Percentiles rank a stretch among this genome's conserved stretches.
These are phyloP conservation scores for Piliocolobus tephrosceles DNA, from an alignment of 2,113 vertebrate species.

Conservation along the genomic window DNA sequence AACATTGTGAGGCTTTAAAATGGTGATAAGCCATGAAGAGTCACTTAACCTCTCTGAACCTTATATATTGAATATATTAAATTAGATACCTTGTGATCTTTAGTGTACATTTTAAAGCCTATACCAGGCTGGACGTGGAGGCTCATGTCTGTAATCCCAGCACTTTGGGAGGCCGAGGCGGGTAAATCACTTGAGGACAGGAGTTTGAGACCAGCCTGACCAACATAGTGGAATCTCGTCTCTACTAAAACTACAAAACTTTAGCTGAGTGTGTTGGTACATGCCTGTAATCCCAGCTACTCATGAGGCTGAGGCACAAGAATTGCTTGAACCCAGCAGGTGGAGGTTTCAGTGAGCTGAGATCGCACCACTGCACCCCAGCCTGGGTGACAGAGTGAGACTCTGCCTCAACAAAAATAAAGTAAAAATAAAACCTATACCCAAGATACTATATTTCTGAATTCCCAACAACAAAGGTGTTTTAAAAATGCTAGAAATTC, in stretches of 20 bases:
- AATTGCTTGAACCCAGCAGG: no score
- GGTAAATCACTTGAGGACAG: neutral
- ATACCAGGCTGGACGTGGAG: neutral
- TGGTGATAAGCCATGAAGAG: neutral
- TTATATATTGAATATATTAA: neutral
- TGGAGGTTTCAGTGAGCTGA: no score
- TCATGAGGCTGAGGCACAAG: no score
- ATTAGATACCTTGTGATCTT: constrained; percentile 1
- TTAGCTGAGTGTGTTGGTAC: no score
- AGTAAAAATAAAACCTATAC: neutral
- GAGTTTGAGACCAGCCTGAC: no score
- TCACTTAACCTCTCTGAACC: neutral
- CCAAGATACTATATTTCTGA: neutral
- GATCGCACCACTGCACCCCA: no score
- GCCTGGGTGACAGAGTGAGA: no score
- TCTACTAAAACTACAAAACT: no score
- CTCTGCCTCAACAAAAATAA: no score
- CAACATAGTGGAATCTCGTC: no score
- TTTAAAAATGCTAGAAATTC: neutral
- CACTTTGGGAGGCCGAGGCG: neutral
- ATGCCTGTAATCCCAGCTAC: no score
- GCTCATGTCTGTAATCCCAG: neutral
- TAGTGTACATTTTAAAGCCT: neutral
- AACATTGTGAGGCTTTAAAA: neutral
- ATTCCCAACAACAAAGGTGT: neutral